Percentiles rank a stretch among this genome's conserved stretches.
Conservation (phyloP, 2,888 invertebrate genomes). For the Autographa gamma region DNA sequence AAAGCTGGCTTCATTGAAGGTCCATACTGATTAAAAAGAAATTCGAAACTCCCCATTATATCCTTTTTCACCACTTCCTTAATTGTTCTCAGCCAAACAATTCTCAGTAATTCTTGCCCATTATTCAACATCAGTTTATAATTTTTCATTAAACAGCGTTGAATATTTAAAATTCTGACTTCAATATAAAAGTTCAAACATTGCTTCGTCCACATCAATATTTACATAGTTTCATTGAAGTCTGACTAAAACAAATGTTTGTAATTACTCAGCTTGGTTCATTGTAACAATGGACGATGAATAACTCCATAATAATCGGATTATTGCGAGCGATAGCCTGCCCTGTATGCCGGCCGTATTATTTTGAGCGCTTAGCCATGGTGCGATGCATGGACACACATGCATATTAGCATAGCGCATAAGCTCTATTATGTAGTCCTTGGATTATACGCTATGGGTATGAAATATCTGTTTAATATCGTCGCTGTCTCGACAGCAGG, state of each 20-base stretch:
- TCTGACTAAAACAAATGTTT: neutral
- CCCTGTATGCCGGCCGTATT: conserved; percentile 7
- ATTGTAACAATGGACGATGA: neutral
- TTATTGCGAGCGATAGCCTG: conserved; percentile 12
- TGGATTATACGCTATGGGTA: neutral
- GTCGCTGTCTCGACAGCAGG: neutral
- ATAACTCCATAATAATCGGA: conserved; percentile 6
- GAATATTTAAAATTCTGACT: conserved; percentile 7
- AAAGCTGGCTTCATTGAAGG: conserved; percentile 2
- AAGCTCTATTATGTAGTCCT: neutral
- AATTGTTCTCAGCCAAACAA: conserved; percentile 39
- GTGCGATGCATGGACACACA: neutral
- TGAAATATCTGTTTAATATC: neutral
- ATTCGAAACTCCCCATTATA: conserved; percentile 31
- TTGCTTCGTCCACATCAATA: neutral
- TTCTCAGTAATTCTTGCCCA: conserved; percentile 29
- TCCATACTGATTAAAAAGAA: conserved; percentile 21
- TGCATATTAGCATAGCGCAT: conserved; percentile 5
- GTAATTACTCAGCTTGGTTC: neutral
- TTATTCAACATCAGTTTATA: conserved; percentile 23
- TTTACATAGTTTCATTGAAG: neutral
- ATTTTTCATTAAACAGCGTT: conserved; percentile 31
- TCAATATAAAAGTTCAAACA: neutral
- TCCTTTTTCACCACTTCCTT: conserved; percentile 33
- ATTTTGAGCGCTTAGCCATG: conserved; percentile 8